Conservation (phyloP, 1,140 invertebrate species). For the Stenopsyche tienmushanensis region DNA sequence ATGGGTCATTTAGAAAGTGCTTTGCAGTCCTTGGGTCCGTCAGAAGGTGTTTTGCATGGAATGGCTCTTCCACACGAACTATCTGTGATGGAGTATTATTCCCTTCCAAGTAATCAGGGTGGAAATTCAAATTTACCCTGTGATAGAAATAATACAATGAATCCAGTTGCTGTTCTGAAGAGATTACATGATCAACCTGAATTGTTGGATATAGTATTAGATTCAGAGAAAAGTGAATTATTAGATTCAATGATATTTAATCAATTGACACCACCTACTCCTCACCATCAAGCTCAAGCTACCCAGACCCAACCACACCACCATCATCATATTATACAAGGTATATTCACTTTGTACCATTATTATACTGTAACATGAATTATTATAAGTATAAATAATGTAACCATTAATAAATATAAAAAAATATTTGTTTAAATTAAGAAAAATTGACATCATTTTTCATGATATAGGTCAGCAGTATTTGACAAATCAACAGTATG, state of each 20-base stretch:
- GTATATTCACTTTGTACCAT: slow-evolving; percentile 7
- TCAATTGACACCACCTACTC: slow-evolving; percentile 15
- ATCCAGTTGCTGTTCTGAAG: slow-evolving; percentile 33
- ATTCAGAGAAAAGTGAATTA: slow-evolving; percentile 29
- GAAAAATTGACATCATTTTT: not conserved
- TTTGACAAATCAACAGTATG: slow-evolving; percentile 27
- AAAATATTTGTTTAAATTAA: too few relatives aligned
- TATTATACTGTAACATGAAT: not conserved
- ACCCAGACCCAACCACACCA: slow-evolving; percentile 32
- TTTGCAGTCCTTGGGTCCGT: slow-evolving; percentile 15
- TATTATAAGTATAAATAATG: not conserved
- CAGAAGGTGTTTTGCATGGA: slow-evolving; percentile 18
- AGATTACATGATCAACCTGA: slow-evolving; percentile 36
- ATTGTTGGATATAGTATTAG: slow-evolving; percentile 36
- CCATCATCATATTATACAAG: slow-evolving; percentile 32
- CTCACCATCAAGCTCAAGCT: slow-evolving; percentile 21
- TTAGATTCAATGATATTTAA: slow-evolving; percentile 31
- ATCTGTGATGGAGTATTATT: slow-evolving; percentile 22
- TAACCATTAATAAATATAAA: not conserved
- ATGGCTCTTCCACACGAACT: slow-evolving; percentile 17
- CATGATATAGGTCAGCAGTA: slow-evolving; percentile 29
- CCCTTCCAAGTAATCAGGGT: slow-evolving; percentile 6
- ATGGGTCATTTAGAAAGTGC: slow-evolving; percentile 21
- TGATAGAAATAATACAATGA: slow-evolving; percentile 21
- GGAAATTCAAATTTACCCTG: slow-evolving; percentile 20